These are phyloP conservation scores for Clunio marinus DNA, from an alignment of 2,888 invertebrate species.

Conservation along the genomic window DNA sequence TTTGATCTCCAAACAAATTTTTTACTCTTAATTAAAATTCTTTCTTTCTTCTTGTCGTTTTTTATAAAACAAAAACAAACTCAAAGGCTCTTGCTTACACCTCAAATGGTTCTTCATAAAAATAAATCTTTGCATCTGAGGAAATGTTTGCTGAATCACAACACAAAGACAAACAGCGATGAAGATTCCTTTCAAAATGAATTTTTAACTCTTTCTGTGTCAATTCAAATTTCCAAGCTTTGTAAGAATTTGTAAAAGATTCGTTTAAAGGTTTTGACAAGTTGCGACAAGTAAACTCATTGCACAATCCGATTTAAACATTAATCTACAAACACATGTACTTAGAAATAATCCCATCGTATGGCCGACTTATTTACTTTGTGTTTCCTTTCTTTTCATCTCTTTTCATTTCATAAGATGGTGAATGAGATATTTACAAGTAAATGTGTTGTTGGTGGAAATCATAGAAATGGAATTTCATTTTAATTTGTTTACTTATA, in stretches of 20 bases:
- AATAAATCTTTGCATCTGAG: neutral
- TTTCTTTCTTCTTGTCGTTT: neutral
- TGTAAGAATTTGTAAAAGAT: too few relatives aligned
- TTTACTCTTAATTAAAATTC: neutral
- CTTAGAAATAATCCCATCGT: too few relatives aligned
- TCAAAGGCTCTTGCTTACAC: neutral
- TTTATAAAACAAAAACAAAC: neutral
- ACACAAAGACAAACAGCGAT: neutral
- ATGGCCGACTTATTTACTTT: neutral
- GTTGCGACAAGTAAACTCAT: too few relatives aligned
- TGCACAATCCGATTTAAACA: too few relatives aligned
- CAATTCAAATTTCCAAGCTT: too few relatives aligned
- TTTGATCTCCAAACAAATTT: neutral
- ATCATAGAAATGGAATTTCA: neutral
- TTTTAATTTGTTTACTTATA: neutral
- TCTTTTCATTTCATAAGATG: neutral
- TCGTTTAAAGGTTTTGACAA: too few relatives aligned
- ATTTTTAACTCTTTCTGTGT: neutral
- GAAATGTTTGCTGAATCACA: neutral
- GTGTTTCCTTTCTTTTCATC: too few relatives aligned
- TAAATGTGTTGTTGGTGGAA: too few relatives aligned
- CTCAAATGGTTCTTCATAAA: neutral
- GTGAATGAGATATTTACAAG: neutral
- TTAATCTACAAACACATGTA: too few relatives aligned
- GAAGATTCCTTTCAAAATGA: too few relatives aligned